These are phyloP conservation scores for Neuroscelio doddi DNA, from an alignment of 2,888 invertebrate genomes.

Conservation along the genomic window DNA sequence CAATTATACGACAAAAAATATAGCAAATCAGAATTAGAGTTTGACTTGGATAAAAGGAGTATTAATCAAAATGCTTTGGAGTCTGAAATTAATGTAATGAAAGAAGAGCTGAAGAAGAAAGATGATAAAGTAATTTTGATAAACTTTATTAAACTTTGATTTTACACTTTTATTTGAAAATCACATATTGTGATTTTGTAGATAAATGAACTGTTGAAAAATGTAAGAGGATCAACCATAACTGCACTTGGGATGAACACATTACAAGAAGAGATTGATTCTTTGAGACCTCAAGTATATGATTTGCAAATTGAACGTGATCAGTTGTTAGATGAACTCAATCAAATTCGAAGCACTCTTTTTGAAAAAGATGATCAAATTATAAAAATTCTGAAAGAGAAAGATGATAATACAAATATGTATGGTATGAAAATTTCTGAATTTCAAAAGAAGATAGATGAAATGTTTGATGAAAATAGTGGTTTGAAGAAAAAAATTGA, in stretches of 20 bases:
- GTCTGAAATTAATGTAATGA: constrained; percentile 49
- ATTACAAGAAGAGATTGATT: constrained; percentile 51
- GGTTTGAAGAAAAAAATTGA: constrained; percentile 45
- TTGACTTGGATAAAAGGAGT: constrained; percentile 50
- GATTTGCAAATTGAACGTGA: constrained; percentile 46
- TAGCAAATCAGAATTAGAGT: constrained; percentile 33
- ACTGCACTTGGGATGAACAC: constrained; percentile 41
- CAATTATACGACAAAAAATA: constrained; percentile 28
- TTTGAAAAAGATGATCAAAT: constrained; percentile 55
- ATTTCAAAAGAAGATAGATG: constrained; percentile 38
- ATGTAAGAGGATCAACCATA: constrained; percentile 48
- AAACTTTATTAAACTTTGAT: not conserved
- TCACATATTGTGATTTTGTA: too few relatives aligned
- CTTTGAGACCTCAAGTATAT: constrained; percentile 49
- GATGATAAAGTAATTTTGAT: constrained; percentile 53
- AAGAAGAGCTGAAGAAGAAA: constrained; percentile 51
- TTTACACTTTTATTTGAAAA: constrained; percentile 7
- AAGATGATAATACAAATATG: constrained; percentile 39
- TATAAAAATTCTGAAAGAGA: constrained; percentile 49
- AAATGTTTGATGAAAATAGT: constrained; percentile 26
- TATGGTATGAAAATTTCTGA: constrained; percentile 31
- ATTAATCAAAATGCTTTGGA: constrained; percentile 46
- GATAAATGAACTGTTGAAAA: constrained; percentile 51
- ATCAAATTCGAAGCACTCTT: constrained; percentile 39
- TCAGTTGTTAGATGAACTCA: constrained; percentile 52